These are phyloP conservation scores for Eupithecia abbreviata DNA, from an alignment of 2,888 invertebrate species.

Conservation along the genomic window DNA sequence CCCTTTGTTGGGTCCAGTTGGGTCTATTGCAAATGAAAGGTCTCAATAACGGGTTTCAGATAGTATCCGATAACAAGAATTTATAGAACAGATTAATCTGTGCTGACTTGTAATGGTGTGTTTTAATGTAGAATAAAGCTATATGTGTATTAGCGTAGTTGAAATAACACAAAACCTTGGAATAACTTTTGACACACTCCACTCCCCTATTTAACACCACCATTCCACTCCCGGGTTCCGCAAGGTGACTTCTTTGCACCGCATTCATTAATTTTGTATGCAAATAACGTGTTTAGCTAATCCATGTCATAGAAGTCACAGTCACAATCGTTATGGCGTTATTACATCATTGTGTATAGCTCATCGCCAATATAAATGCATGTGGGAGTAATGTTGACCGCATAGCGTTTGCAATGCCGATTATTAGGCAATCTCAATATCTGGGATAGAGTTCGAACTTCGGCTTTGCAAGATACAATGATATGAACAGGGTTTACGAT, in stretches of 20 bases:
- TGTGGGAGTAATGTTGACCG: slow-evolving; percentile 35
- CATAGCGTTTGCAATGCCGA: slow-evolving; percentile 26
- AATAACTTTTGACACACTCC: not conserved
- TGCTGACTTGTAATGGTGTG: not conserved
- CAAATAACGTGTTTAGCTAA: not conserved
- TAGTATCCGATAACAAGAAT: slow-evolving; percentile 7
- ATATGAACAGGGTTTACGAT: slow-evolving; percentile 24
- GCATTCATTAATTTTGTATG: not conserved
- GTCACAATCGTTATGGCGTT: slow-evolving; percentile 18
- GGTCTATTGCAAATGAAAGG: slow-evolving; percentile 20
- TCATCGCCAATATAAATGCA: slow-evolving; percentile 26
- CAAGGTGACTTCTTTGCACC: not conserved
- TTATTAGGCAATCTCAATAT: slow-evolving; percentile 33
- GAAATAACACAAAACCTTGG: not conserved
- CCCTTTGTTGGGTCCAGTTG: slow-evolving; percentile 22
- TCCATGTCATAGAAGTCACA: slow-evolving; percentile 15
- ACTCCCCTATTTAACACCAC: not conserved
- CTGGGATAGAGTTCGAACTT: slow-evolving; percentile 14
- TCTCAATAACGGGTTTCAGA: slow-evolving; percentile 21
- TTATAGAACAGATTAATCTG: slow-evolving; percentile 1
- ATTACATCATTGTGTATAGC: slow-evolving; percentile 32
- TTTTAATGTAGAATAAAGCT: not conserved
- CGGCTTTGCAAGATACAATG: not conserved
- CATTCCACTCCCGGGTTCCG: not conserved
- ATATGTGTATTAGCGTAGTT: not conserved